phyloP scores from a whole-genome alignment of 2,113 vertebrate genomes.

The Heterotis niloticus region DNA sequence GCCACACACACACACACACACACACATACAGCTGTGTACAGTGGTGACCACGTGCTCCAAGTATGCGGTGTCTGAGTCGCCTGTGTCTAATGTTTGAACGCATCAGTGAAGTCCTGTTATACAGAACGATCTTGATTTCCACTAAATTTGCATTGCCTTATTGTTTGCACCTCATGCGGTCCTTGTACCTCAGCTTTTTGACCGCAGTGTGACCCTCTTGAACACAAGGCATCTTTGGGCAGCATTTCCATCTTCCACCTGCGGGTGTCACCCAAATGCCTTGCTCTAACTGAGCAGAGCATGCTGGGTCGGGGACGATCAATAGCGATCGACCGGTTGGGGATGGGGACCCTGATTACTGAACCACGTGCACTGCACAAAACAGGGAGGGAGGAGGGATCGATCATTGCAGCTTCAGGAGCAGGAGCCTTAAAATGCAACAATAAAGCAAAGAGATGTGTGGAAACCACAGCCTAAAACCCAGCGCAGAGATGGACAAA shows the following conservation, averaged over 20 bases:
- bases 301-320: constrained; percentile 43
- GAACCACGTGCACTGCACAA: constrained; percentile 75
- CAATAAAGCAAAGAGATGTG: neutral
- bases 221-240: neutral
- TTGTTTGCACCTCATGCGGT: constrained; percentile 22
- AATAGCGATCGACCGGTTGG: constrained; percentile 69
- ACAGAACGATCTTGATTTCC: no score
- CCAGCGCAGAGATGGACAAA: no score
- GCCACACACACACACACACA: no score
- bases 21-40: no score
- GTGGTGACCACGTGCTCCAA: no score
- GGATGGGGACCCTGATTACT: constrained; percentile 79
- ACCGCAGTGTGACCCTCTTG: neutral
- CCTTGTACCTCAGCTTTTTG: neutral
- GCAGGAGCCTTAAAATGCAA: constrained; percentile 53
- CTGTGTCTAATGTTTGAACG: no score
- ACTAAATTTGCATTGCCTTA: no score
- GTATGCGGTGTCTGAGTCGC: neutral
- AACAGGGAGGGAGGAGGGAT: constrained; percentile 53
- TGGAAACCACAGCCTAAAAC: no score
- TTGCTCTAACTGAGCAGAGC: no score
- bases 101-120: no score
- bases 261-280: constrained; percentile 36
- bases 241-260: constrained; percentile 37
- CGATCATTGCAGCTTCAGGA: constrained; percentile 78